phyloP scores from a whole-genome alignment of 2,797 vertebrate species.

The Enteromius thamalakanensis region DNA sequence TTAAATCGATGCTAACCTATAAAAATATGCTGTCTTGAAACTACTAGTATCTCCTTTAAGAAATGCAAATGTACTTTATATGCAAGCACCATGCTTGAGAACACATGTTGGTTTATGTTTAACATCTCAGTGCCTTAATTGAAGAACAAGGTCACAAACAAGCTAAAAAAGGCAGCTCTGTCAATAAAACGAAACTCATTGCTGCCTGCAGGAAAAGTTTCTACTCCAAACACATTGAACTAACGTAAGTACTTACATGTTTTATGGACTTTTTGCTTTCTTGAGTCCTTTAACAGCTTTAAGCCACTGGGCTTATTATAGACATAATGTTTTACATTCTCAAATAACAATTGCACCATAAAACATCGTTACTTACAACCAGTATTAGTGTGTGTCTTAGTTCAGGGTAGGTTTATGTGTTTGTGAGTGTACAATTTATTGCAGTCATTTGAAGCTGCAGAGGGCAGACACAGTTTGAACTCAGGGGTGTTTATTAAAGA shows the following conservation, averaged over 20 bases:
- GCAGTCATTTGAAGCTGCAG: slow-evolving; percentile 38
- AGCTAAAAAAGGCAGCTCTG: slow-evolving; percentile 9
- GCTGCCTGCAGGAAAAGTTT: not conserved
- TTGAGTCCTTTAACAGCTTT: slow-evolving; percentile 2
- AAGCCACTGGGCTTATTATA: not conserved
- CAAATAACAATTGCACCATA: slow-evolving; percentile 1
- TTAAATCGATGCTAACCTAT: not conserved
- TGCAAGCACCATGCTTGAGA: not conserved
- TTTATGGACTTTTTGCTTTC: slow-evolving; percentile 26
- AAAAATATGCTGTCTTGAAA: not conserved
- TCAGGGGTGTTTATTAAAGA: slow-evolving; percentile 47
- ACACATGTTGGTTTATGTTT: not conserved
- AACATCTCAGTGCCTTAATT: slow-evolving; percentile 2
- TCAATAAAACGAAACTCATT: slow-evolving; percentile 23
- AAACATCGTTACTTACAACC: slow-evolving; percentile 34
- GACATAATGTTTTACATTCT: slow-evolving; percentile 19
- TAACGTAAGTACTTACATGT: not conserved
- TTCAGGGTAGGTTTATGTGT: slow-evolving; percentile 13
- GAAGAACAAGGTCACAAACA: slow-evolving; percentile 30
- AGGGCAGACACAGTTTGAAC: slow-evolving; percentile 39
- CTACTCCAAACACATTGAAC: not conserved
- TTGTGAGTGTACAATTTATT: slow-evolving; percentile 28
- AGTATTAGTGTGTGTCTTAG: slow-evolving; percentile 26
- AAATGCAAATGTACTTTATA: not conserved
- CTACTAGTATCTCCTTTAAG: slow-evolving; percentile 4